Evolutionary conservation across 92 coral and sea anemone genomes (phyloP).

Genomic region (Nematostella vectensis): DNA sequence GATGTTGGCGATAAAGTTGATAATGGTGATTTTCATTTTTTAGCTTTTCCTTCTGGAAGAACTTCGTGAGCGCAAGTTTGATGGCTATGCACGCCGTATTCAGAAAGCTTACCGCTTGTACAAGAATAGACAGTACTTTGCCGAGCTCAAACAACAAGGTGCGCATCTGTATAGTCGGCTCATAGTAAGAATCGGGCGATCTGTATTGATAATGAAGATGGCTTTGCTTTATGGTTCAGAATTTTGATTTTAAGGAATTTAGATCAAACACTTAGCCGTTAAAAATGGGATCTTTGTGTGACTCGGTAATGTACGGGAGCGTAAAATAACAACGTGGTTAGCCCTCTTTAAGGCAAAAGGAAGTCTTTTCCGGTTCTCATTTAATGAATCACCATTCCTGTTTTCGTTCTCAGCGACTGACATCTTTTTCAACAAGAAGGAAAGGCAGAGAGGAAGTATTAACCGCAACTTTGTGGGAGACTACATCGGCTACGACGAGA

Average conservation of each 20-base stretch:
- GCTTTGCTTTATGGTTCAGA: too few species aligned
- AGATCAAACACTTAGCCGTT: too few species aligned
- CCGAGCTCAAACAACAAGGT: constrained; percentile 99
- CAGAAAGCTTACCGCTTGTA: constrained; percentile 94
- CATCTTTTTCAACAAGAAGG: constrained; percentile 95
- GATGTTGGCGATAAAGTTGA: background rate
- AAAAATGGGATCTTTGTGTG: too few species aligned
- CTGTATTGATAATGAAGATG: background rate
- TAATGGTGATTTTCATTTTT: background rate
- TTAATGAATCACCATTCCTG: too few species aligned
- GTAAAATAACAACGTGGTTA: too few species aligned
- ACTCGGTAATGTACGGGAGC: too few species aligned
- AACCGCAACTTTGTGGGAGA: constrained; percentile 97
- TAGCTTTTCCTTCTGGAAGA: constrained; percentile 96
- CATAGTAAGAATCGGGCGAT: background rate
- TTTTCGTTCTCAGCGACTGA: constrained; percentile 96
- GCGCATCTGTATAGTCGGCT: background rate
- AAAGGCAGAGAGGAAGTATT: constrained; percentile 79
- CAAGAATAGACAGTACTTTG: constrained; percentile 90
- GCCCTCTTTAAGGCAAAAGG: too few species aligned
- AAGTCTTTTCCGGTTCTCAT: too few species aligned
- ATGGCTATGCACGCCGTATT: constrained; percentile 79
- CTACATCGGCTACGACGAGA: constrained; percentile 87
- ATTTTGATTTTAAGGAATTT: too few species aligned
- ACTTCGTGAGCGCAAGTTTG: constrained; percentile 89